Conservation (phyloP, 2,888 invertebrate species). For the Cephus runcator region DNA sequence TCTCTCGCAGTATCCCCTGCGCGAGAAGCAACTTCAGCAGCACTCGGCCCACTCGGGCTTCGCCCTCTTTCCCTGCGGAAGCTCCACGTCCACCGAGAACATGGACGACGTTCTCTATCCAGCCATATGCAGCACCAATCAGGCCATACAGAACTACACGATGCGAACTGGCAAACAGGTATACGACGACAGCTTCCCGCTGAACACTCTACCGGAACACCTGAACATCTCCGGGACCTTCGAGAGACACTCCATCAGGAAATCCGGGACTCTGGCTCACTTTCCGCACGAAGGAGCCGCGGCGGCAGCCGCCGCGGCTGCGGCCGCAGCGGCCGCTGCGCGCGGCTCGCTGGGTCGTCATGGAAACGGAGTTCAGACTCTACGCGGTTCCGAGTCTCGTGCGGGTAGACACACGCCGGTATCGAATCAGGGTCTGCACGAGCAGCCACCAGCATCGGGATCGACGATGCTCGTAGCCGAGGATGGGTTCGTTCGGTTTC, state of each 20-base stretch:
- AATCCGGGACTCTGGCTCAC: conserved; percentile 72
- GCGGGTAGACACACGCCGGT: conserved; percentile 51
- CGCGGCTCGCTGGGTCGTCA: conserved; percentile 61
- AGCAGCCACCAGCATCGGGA: conserved; percentile 67
- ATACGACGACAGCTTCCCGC: conserved; percentile 75
- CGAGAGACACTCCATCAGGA: conserved; percentile 66
- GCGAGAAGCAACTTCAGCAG: conserved; percentile 73
- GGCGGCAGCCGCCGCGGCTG: conserved; percentile 59
- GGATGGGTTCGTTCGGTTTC: conserved; percentile 88
- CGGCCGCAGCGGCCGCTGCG: neutral
- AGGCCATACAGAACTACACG: conserved; percentile 86
- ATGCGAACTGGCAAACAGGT: conserved; percentile 81
- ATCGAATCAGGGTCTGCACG: conserved; percentile 62
- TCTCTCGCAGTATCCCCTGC: conserved; percentile 70
- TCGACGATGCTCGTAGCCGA: conserved; percentile 88
- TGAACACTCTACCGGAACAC: conserved; percentile 67
- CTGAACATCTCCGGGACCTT: conserved; percentile 60
- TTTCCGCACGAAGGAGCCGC: conserved; percentile 65
- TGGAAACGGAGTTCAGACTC: conserved; percentile 69
- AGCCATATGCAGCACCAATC: conserved; percentile 86
- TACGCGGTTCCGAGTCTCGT: conserved; percentile 63
- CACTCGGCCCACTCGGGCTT: conserved; percentile 72
- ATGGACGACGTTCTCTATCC: conserved; percentile 87
- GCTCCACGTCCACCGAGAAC: conserved; percentile 82
- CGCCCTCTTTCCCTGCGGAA: conserved; percentile 84